Evolutionary conservation across 2,797 vertebrate genomes (phyloP).

Genomic region (Distichodus sexfasciatus): DNA sequence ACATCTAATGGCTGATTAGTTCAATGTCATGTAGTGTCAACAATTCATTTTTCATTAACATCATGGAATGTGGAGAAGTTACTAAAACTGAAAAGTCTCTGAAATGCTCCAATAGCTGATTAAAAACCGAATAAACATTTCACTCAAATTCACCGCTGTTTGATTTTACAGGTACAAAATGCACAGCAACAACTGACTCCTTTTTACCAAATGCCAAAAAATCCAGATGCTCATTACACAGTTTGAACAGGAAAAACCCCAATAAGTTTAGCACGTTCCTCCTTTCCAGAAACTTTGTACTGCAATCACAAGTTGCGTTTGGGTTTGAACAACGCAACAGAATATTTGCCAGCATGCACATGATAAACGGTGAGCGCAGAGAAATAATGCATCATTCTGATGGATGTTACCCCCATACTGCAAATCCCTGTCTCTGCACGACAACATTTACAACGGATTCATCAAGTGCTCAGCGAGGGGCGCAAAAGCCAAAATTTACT

Average conservation of each 20-base stretch:
- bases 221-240: not conserved
- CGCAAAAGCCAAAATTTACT: not conserved
- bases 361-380: not conserved
- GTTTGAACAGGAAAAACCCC: not conserved
- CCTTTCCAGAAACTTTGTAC: not conserved
- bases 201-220: not conserved
- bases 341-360: not conserved
- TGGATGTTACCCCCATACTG: not conserved
- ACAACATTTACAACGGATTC: not conserved
- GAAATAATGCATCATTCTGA: conserved; percentile 9
- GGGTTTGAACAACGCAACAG: not conserved
- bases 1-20: too few relatives aligned
- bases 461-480: not conserved
- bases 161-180: not conserved
- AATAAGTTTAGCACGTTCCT: not conserved
- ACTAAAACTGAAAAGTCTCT: too few relatives aligned
- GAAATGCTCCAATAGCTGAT: too few relatives aligned
- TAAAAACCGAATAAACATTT: too few relatives aligned
- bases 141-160: too few relatives aligned
- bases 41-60: too few relatives aligned
- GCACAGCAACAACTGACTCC: not conserved
- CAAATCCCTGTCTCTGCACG: not conserved
- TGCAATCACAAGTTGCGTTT: not conserved
- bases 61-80: too few relatives aligned
- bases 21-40: too few relatives aligned